These are phyloP conservation scores for Sitophilus oryzae DNA, from an alignment of 1,140 invertebrate genomes.

Conservation along the genomic window DNA sequence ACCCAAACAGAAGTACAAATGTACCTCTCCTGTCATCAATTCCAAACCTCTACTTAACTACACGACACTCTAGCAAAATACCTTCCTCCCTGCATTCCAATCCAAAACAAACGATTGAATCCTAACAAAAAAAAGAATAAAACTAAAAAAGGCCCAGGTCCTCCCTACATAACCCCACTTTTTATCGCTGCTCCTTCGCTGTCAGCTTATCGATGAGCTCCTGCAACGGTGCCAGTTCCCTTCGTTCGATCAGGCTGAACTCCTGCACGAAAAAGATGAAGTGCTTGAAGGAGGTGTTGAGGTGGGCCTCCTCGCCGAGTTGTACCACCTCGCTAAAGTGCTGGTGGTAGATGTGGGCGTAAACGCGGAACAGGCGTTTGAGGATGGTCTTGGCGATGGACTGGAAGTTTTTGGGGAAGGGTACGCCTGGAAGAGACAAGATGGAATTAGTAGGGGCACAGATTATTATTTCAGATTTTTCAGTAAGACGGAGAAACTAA, in stretches of 20 bases:
- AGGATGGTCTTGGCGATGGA: constrained; percentile 96
- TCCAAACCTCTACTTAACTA: too few species aligned
- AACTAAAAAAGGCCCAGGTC: too few species aligned
- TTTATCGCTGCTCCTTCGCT: constrained; percentile 75
- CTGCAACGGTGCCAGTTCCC: constrained; percentile 93
- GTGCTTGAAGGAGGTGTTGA: constrained; percentile 99
- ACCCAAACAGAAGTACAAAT: too few species aligned
- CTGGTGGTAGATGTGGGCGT: constrained; percentile 99
- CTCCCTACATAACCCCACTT: too few species aligned
- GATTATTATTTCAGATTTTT: too few species aligned
- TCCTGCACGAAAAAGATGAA: constrained; percentile 99
- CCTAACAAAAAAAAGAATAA: too few species aligned
- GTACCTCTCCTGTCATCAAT: too few species aligned
- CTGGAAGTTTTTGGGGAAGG: constrained; percentile 97
- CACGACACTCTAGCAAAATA: too few species aligned
- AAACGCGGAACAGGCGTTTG: constrained; percentile 95
- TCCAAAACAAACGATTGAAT: too few species aligned
- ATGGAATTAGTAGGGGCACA: too few species aligned
- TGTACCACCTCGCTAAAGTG: constrained; percentile 98
- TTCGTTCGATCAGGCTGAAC: constrained; percentile 93
- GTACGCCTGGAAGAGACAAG: constrained; percentile 73
- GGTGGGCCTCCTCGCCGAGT: constrained; percentile 96
- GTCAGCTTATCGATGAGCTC: constrained; percentile 97
- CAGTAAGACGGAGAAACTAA: too few species aligned
- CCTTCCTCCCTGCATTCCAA: too few species aligned